phyloP scores from a whole-genome alignment of 2,888 invertebrate species.

The Steinernema carpocapsae region DNA sequence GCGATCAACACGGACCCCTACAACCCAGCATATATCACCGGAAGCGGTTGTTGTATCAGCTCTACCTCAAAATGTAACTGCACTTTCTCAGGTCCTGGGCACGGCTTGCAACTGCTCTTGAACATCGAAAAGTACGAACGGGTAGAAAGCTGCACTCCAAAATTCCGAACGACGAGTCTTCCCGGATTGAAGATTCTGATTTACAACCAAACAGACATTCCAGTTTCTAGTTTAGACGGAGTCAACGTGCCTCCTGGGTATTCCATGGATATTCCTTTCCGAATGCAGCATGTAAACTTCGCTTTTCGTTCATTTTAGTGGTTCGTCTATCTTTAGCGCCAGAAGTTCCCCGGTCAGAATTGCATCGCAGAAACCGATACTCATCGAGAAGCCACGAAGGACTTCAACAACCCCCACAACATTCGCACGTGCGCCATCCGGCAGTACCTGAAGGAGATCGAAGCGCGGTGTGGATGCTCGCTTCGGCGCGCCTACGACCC shows the following conservation, averaged over 20 bases:
- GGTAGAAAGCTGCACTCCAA: conserved; percentile 65
- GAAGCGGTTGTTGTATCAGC: conserved; percentile 47
- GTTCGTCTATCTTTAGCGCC: conserved; percentile 50
- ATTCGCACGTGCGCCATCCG: conserved; percentile 57
- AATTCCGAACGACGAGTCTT: conserved; percentile 58
- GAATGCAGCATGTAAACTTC: conserved; percentile 62
- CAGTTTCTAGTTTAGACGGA: conserved; percentile 61
- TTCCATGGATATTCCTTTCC: conserved; percentile 67
- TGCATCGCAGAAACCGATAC: conserved; percentile 59
- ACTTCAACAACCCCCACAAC: conserved; percentile 55
- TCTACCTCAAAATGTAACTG: neutral
- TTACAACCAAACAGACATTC: conserved; percentile 66
- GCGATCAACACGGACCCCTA: conserved; percentile 64
- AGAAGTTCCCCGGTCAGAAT: conserved; percentile 59
- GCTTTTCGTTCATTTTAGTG: neutral
- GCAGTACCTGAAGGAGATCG: conserved; percentile 59
- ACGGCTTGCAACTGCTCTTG: conserved; percentile 60
- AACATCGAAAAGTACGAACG: conserved; percentile 67
- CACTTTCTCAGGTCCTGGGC: conserved; percentile 50
- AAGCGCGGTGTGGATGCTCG: conserved; percentile 59
- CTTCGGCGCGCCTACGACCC: conserved; percentile 56
- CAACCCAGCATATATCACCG: conserved; percentile 57
- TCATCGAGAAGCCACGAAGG: conserved; percentile 46
- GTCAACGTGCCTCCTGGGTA: conserved; percentile 68
- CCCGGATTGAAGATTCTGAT: conserved; percentile 65